Base-by-base conservation (phyloP, 1,140 invertebrate genomes). In the Drosophila subobscura region DNA sequence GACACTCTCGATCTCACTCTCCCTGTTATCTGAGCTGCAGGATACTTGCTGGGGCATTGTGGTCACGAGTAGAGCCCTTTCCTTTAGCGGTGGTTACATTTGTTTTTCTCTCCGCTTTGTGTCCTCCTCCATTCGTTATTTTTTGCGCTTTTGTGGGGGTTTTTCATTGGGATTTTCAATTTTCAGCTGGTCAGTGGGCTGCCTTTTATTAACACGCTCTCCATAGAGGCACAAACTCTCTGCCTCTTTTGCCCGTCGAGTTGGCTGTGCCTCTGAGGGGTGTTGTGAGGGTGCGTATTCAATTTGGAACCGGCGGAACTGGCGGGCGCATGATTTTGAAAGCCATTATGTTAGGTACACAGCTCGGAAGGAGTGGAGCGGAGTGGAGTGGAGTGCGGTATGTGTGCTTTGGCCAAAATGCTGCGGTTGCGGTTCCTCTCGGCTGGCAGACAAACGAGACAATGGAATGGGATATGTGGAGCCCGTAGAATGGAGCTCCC, bases 151-250 rank as follows among this genome's bases (percentile, higher is more conserved):
- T 50, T 49, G 37, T 16, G 23, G 22, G 46, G n/a, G 27, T 33
- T 63, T 68, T 72, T 67, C 60, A 77, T 72, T 57, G 37, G 44
- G 55, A 56, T 60, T 67, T 78, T 59, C 41, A 78, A 73, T 77
- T 76, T 33, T 45, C 45, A 41, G 22, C 14, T 56, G 45, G 46
- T 50, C 44, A 49, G 59, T 44, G 65, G 44, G 79, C 79, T 79
- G 64, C 51, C 65, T 60, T 71, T 78, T 73, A 72, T 71, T 60
- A 55, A 66, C 68, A 52, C 42, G 41, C 20, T 56, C 63, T 52
- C 14, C 16, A 16, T 23, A 20, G 8, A 12, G 4, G 47, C 0
- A 16, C 16, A 6, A 4, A 5, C 42, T 22, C n/a, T 4, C 5
- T 52, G 3, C 14, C 6, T 29, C 10, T 33, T 12, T 29, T 7